Conservation (phyloP, 1,140 invertebrate genomes). For the Parasteatoda tepidariorum region DNA sequence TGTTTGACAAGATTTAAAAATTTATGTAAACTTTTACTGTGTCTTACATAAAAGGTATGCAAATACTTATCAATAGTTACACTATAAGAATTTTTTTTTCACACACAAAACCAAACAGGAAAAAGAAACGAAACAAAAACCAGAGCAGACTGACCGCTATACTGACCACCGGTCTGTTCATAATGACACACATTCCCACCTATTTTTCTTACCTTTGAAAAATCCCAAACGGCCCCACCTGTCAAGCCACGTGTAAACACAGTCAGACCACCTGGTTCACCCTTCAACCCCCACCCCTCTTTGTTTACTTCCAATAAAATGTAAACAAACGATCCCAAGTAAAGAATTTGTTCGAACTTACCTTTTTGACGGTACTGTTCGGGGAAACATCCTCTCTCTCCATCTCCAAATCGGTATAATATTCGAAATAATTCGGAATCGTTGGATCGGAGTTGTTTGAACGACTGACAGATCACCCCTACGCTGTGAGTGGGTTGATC, state of each 20-base stretch:
- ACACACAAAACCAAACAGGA: too few species aligned
- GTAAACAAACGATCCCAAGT: background rate
- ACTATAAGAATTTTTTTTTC: too few species aligned
- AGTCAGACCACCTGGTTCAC: slow-evolving; percentile 9
- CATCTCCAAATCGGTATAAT: slow-evolving; percentile 7
- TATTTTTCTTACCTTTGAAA: background rate
- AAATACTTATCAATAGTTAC: too few species aligned
- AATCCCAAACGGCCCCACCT: background rate
- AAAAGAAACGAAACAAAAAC: too few species aligned
- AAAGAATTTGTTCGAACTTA: background rate
- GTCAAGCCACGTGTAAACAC: slow-evolving; percentile 24
- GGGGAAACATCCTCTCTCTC: slow-evolving; percentile 17
- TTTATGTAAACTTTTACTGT: too few species aligned
- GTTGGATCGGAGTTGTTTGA: background rate
- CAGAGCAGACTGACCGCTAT: background rate
- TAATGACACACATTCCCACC: slow-evolving; percentile 9
- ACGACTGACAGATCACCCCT: background rate
- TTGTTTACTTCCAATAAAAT: background rate
- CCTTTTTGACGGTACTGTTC: slow-evolving; percentile 33
- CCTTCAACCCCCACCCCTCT: background rate
- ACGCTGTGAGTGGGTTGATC: slow-evolving; percentile 27
- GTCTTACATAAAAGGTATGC: too few species aligned
- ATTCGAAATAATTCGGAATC: background rate
- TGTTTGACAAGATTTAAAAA: too few species aligned
- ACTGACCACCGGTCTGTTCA: background rate